phyloP scores from a whole-genome alignment of 2,888 invertebrate species.

The Calliphora vomitoria region DNA sequence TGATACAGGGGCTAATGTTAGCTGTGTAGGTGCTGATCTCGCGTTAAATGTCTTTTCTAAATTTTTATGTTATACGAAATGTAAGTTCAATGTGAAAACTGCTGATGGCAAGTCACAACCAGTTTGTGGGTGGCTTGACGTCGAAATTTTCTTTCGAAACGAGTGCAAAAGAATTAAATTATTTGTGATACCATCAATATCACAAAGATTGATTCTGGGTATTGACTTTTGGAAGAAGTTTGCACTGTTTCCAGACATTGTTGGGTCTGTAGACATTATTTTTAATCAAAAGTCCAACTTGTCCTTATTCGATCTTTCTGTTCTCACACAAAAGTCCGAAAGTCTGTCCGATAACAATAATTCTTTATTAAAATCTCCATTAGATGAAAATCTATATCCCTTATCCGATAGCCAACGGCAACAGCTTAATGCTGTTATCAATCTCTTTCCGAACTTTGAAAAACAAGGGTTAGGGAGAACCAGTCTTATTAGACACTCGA shows the following conservation, averaged over 20 bases:
- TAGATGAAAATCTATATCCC: conserved; percentile 11
- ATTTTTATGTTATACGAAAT: no score
- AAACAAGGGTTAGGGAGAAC: no score
- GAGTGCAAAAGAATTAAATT: background rate
- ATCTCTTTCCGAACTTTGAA: background rate
- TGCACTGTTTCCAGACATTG: no score
- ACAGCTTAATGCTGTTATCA: conserved; percentile 41
- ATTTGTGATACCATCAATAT: no score
- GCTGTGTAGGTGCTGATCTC: no score
- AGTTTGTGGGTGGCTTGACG: background rate
- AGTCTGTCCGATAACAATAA: background rate
- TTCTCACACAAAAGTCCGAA: background rate
- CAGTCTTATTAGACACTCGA: no score
- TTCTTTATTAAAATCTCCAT: background rate
- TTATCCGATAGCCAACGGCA: conserved; percentile 16
- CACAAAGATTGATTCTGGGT: no score
- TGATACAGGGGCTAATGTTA: no score
- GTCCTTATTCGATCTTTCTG: conserved; percentile 1
- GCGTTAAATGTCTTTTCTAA: no score
- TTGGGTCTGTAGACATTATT: background rate
- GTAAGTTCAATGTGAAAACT: background rate
- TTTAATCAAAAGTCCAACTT: background rate
- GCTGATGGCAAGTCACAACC: background rate
- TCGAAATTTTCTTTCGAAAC: background rate
- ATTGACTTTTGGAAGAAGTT: no score